Conservation (phyloP, 2,888 invertebrate species). For the Tillus elongatus region DNA sequence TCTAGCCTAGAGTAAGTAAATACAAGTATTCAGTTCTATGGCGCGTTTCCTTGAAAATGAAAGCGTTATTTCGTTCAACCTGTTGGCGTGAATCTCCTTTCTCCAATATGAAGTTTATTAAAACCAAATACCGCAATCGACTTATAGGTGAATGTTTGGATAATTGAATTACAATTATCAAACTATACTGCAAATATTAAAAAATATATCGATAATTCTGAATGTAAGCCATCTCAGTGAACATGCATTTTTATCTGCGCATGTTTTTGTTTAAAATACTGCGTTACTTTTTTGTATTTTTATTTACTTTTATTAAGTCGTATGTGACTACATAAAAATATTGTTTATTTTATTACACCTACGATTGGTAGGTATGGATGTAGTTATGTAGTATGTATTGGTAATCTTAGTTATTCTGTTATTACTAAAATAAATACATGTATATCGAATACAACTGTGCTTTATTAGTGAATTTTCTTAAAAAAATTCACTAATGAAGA, state of each 20-base stretch:
- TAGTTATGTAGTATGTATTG: too few relatives aligned
- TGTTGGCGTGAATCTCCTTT: slow-evolving; percentile 13
- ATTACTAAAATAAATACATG: slow-evolving; percentile 8
- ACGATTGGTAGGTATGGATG: too few relatives aligned
- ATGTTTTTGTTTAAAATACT: slow-evolving; percentile 7
- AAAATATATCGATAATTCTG: slow-evolving; percentile 13
- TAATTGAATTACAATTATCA: slow-evolving; percentile 11
- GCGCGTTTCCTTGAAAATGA: slow-evolving; percentile 14
- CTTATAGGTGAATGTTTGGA: slow-evolving; percentile 11
- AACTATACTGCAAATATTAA: slow-evolving; percentile 13
- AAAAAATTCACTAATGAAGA: too few relatives aligned
- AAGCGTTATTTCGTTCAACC: slow-evolving; percentile 14
- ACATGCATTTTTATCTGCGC: too few relatives aligned
- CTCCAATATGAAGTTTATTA: too few relatives aligned
- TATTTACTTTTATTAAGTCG: too few relatives aligned
- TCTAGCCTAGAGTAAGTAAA: slow-evolving; percentile 15
- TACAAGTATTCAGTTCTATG: slow-evolving; percentile 15
- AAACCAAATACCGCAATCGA: slow-evolving; percentile 15
- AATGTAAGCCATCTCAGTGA: slow-evolving; percentile 14
- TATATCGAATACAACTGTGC: too few relatives aligned
- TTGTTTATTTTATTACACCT: too few relatives aligned
- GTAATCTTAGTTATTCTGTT: too few relatives aligned
- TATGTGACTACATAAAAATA: too few relatives aligned
- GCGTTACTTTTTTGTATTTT: slow-evolving; percentile 10
- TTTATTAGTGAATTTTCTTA: too few relatives aligned